phyloP scores from a whole-genome alignment of 2,113 vertebrate species.

The Hoplias malabaricus region DNA sequence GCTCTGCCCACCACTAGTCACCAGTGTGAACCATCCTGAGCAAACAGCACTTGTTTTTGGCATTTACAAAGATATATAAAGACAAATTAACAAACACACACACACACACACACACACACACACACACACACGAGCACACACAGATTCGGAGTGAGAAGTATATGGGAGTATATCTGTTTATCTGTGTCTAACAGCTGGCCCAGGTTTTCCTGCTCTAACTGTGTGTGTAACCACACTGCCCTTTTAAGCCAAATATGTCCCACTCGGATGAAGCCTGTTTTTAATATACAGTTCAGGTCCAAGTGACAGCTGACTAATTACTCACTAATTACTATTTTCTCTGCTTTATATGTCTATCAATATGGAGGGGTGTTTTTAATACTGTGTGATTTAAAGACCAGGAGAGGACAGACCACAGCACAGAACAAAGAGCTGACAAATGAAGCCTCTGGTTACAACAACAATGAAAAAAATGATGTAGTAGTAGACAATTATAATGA shows the following conservation, averaged over 20 bases:
- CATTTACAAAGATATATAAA: background rate
- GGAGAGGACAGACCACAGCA: no score
- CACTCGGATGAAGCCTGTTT: background rate
- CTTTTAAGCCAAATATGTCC: conserved; percentile 2
- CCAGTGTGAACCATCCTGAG: background rate
- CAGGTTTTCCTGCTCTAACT: conserved; percentile 30
- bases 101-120: conserved; percentile 4
- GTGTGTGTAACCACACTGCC: background rate
- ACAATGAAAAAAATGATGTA: no score
- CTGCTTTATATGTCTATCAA: no score
- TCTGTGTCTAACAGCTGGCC: conserved; percentile 6
- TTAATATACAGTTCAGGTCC: background rate
- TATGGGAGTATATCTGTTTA: conserved; percentile 24
- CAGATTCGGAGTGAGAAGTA: background rate
- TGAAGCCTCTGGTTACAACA: no score
- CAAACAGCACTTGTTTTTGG: background rate
- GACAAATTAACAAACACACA: no score
- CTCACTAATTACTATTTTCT: conserved; percentile 1
- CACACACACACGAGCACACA: background rate
- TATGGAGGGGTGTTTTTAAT: no score
- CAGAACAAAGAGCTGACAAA: no score
- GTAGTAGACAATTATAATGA: no score
- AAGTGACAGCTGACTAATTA: conserved; percentile 4
- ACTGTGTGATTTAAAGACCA: no score
- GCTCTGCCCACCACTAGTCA: background rate